These are phyloP conservation scores for Orchesella cincta DNA, from an alignment of 1,140 invertebrate species.

Conservation along the genomic window DNA sequence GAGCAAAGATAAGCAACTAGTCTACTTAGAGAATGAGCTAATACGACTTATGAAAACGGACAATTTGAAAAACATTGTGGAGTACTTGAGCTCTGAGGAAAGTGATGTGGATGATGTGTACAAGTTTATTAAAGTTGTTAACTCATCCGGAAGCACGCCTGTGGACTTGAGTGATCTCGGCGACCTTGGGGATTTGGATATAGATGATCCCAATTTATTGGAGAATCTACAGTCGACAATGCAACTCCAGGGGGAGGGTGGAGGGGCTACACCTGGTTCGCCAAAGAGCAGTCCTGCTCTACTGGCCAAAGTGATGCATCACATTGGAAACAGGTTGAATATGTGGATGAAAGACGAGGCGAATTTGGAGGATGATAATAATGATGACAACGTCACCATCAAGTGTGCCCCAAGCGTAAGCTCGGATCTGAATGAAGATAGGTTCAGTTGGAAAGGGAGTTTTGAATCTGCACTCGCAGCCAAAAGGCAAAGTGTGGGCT, in stretches of 20 bases:
- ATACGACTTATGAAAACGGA: conserved; percentile 89
- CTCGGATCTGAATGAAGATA: conserved; percentile 63
- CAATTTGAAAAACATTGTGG: conserved; percentile 85
- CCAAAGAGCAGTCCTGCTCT: conserved; percentile 77
- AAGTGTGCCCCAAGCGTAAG: conserved; percentile 57
- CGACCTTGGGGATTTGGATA: conserved; percentile 33
- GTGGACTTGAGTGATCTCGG: conserved; percentile 29
- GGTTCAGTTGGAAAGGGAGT: conserved; percentile 85
- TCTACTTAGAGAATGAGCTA: conserved; percentile 64
- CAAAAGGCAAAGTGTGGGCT: conserved; percentile 58
- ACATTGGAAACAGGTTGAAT: conserved; percentile 83
- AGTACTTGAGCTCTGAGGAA: conserved; percentile 86
- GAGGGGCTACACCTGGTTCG: conserved; percentile 53
- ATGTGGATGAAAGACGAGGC: conserved; percentile 80
- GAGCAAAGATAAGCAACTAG: conserved; percentile 43
- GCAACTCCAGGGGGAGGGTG: neutral
- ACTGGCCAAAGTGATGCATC: conserved; percentile 89
- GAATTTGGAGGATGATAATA: conserved; percentile 39
- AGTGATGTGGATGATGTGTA: conserved; percentile 77
- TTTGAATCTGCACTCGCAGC: conserved; percentile 84
- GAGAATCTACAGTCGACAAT: conserved; percentile 38
- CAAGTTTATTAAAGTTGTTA: conserved; percentile 50
- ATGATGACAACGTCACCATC: conserved; percentile 46
- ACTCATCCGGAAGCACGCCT: conserved; percentile 24
- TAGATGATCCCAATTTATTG: conserved; percentile 34